These are phyloP conservation scores for Chalcosyrphus nemorum DNA, from an alignment of 2,888 invertebrate species.

Conservation along the genomic window DNA sequence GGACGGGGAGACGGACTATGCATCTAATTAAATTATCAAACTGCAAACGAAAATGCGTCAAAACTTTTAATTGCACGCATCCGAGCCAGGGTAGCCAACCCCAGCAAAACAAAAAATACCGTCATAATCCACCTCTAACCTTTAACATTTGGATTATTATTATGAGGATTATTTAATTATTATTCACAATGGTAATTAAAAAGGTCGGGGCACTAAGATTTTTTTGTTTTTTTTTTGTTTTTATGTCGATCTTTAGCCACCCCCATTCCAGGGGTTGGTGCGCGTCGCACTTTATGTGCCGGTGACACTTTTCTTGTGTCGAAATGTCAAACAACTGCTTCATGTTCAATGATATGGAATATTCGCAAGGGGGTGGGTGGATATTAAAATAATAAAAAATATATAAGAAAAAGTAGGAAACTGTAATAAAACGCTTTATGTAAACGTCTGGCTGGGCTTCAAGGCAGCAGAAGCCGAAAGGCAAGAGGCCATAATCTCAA, in stretches of 20 bases:
- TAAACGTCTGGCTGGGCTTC: slow-evolving; percentile 12
- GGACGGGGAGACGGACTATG: not conserved
- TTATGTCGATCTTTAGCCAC: not conserved
- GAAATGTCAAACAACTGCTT: slow-evolving; percentile 43
- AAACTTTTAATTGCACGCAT: slow-evolving; percentile 42
- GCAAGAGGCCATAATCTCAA: slow-evolving; percentile 45
- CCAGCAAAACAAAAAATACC: not conserved
- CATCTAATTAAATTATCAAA: slow-evolving; percentile 51
- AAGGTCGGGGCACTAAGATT: slow-evolving; percentile 22
- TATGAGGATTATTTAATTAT: slow-evolving; percentile 42
- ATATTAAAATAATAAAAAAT: slow-evolving; percentile 13
- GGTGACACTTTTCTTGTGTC: slow-evolving; percentile 23
- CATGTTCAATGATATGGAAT: slow-evolving; percentile 30
- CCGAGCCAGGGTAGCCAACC: not conserved
- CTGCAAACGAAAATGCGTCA: slow-evolving; percentile 41
- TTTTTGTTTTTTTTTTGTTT: not conserved
- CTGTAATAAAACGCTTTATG: slow-evolving; percentile 47
- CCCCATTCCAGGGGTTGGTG: not conserved
- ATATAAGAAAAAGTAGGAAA: slow-evolving; percentile 15
- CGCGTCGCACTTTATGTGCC: not conserved
- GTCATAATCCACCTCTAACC: not conserved
- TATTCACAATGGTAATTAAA: slow-evolving; percentile 41
- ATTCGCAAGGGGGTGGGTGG: not conserved
- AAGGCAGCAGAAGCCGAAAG: not conserved
- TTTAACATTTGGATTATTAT: slow-evolving; percentile 35